Evolutionary conservation across 2,113 vertebrate genomes (phyloP), one percentile per base, ranked within the genome.

Genomic region (Nothocercus julius): DNA sequence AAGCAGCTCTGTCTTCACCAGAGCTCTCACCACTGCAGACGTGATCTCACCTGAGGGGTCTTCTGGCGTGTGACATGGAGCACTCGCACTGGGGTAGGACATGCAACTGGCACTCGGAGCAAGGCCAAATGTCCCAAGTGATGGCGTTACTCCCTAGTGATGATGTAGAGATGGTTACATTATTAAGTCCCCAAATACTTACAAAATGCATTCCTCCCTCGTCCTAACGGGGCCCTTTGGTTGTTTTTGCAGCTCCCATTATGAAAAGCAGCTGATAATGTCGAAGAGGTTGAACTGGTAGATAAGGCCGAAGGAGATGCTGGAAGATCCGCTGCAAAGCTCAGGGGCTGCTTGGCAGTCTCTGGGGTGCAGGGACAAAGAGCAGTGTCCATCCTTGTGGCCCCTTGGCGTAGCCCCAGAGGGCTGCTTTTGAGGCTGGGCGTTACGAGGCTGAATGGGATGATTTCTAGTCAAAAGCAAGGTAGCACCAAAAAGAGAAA

Each of bases 251-350:
- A 82, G 7, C 0, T 8, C 22, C 3, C 18, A 30, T 15, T 13
- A 28, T 8, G 38, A 66, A 30, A 62, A 67, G 63, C 13, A 21
- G 20, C n/a, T 5, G 11, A 12, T 36, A 21, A 69, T 7, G 9
- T 27, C 66, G 7, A 9, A 1, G 1, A 51, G 0, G 1, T 9
- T 2, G 47, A 56, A 16, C 32, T 7, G 22, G 28, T 45, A 40
- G 9, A 3, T 0, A 9, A 53, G 32, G 14, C 9, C 3, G 1
- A 70, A 58, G n/a, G 19, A 0, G 0, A 1, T 3, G 54, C 34
- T 70, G 47, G 67, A 53, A 7, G 61, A 38, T 12, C 16, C 1
- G 0, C 4, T n/a, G 44, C 21, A 45, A 42, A 75, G 15, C 28
- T 8, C 0, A 11, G 40, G 8, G 1, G 1, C 1, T 30, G 42